Conservation (phyloP, 53 echinoderm and acorn worm species). For the Holothuria leucospilota region DNA sequence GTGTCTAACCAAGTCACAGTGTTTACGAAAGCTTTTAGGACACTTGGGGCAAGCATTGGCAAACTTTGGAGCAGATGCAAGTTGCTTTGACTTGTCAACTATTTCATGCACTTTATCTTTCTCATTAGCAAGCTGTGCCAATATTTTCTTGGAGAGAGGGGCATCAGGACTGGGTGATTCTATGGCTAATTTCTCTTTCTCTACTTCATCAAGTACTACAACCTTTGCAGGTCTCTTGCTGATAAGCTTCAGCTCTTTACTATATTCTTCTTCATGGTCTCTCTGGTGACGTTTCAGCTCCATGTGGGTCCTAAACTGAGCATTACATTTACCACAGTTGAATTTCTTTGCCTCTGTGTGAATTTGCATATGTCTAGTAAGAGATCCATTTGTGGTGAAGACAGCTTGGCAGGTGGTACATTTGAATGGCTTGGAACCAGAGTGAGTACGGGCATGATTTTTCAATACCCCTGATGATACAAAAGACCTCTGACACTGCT, state of each 20-base stretch:
- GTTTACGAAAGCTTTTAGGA: slow-evolving; percentile 93
- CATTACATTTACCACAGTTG: slow-evolving; percentile 76
- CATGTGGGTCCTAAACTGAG: slow-evolving; percentile 74
- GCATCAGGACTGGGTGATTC: slow-evolving; percentile 73
- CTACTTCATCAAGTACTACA: slow-evolving; percentile 75
- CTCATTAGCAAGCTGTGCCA: slow-evolving; percentile 85
- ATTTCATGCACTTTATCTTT: slow-evolving; percentile 92
- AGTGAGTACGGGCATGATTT: slow-evolving; percentile 83
- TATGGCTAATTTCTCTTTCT: slow-evolving; percentile 79
- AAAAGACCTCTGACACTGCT: slow-evolving; percentile 88
- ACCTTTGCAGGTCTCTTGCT: slow-evolving; percentile 69
- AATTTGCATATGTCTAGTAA: slow-evolving; percentile 86
- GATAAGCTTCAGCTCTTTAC: slow-evolving; percentile 25
- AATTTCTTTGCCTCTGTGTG: slow-evolving; percentile 77
- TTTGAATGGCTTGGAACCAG: slow-evolving; percentile 78
- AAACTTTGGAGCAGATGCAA: slow-evolving; percentile 79
- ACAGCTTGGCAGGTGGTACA: slow-evolving; percentile 79
- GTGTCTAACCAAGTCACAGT: slow-evolving; percentile 93
- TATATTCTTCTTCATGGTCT: slow-evolving; percentile 69
- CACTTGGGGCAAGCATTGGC: slow-evolving; percentile 85
- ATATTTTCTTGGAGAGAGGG: slow-evolving; percentile 84
- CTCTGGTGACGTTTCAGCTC: slow-evolving; percentile 89
- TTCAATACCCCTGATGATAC: slow-evolving; percentile 88
- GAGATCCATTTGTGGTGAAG: slow-evolving; percentile 95
- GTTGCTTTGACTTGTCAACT: slow-evolving; percentile 70